phyloP scores from a whole-genome alignment of 2,113 vertebrate genomes.

The Callionymus lyra region DNA sequence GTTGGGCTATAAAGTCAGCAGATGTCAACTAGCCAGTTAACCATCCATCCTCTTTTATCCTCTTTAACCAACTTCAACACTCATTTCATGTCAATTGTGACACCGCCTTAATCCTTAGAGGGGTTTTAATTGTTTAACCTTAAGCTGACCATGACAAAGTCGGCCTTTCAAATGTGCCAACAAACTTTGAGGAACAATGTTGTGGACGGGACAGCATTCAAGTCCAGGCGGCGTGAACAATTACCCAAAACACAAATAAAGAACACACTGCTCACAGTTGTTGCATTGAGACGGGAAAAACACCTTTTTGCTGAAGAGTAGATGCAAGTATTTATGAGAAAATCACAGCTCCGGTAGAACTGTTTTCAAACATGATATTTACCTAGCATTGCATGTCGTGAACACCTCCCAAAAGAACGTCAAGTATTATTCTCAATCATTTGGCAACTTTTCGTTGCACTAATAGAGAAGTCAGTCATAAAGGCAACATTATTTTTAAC shows the following conservation, averaged over 20 bases:
- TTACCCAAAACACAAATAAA: background rate
- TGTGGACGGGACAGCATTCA: conserved; percentile 7
- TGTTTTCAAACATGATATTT: too few relatives aligned
- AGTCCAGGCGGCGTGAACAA: background rate
- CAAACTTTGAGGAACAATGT: conserved; percentile 23
- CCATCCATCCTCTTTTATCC: conserved; percentile 5
- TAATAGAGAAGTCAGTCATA: too few relatives aligned
- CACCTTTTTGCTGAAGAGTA: too few relatives aligned
- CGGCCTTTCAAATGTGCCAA: conserved; percentile 30
- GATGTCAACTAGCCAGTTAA: conserved; percentile 32
- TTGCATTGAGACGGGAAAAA: too few relatives aligned
- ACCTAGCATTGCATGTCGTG: too few relatives aligned
- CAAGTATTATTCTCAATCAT: too few relatives aligned
- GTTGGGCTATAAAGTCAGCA: conserved; percentile 11
- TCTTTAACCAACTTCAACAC: conserved; percentile 21
- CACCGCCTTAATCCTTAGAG: conserved; percentile 40
- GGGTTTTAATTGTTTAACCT: conserved; percentile 49
- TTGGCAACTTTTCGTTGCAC: too few relatives aligned
- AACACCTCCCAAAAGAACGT: too few relatives aligned
- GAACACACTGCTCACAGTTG: background rate
- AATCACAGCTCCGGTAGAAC: too few relatives aligned
- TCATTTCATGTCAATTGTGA: conserved; percentile 34
- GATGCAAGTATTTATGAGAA: too few relatives aligned
- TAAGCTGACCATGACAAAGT: conserved; percentile 52
- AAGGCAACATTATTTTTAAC: too few relatives aligned